Evolutionary conservation across 2,797 vertebrate genomes (phyloP), one percentile per base, ranked within the genome.

Genomic region (Dendrocincla tyrannina): DNA sequence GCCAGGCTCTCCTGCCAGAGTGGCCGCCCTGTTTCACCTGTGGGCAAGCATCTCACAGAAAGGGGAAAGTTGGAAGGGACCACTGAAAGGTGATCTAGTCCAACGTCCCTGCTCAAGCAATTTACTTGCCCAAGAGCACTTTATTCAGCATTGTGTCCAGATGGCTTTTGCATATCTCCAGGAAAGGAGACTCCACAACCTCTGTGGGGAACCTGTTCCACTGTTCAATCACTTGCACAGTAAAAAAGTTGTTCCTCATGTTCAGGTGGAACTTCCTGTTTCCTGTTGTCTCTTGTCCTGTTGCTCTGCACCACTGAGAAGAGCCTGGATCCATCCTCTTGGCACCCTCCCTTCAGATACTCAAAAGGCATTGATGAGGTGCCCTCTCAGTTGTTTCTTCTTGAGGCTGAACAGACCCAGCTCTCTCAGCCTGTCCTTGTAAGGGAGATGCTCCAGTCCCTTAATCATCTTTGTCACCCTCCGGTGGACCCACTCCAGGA

Each of bases 401-500:
- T 47, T 23, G 18, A 72, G 25, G 30, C 33, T 59, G 39, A 53
- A 27, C 52, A 66, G 33, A 30, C 25, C 13, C 30, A 66, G 27
- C 13, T 50, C 10, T 33, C 30, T 66, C 30, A 66, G n/a, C 25
- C 30, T 41, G 46, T 23, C 33, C 59, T 58, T 0, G 0, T 39
- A 20, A 78, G 33, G 59, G 25, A 42, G 23, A 42, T 35, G 30
- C 30, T 78, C 30, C 59, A 24, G 10, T 53, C 18, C 39, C 39
- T 53, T 35, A 59, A 59, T 35, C 30, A 47, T 28, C 22, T 78
- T 47, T 47, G 46, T n/a, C 41, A 23, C 18, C 18, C 27, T n/a
- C 47, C 0, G 1, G 30, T 47, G 39, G 46, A 53, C 15, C 18
- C 0, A 0, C 22, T 42, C 11, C 44, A 59, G 39, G 30, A 78